These are phyloP conservation scores for Vultur gryphus DNA, from an alignment of 2,797 vertebrate species.

Conservation along the genomic window DNA sequence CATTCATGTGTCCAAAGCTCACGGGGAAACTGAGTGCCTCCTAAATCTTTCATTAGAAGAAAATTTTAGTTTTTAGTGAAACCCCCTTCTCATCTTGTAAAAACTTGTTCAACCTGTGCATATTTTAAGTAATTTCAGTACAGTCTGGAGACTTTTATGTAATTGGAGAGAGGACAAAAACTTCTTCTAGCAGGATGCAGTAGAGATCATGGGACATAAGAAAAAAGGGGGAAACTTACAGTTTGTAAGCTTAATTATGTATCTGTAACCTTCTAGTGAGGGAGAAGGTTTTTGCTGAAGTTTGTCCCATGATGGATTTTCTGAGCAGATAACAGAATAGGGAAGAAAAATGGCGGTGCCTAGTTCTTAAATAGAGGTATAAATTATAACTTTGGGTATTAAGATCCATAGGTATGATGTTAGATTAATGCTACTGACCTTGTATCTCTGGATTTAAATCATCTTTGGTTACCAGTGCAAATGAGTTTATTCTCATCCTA, in stretches of 20 bases:
- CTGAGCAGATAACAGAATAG: background rate
- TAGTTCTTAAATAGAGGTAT: background rate
- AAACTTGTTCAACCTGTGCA: background rate
- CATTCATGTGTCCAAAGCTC: background rate
- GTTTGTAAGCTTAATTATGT: background rate
- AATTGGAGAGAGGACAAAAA: background rate
- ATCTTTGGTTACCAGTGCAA: background rate
- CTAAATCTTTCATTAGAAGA: background rate
- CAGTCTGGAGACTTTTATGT: background rate
- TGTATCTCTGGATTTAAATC: conserved; percentile 1
- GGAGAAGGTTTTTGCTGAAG: background rate
- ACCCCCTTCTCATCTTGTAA: background rate
- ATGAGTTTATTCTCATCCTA: background rate
- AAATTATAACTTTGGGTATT: background rate
- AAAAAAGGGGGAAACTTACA: background rate
- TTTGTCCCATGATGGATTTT: background rate
- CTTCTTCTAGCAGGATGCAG: background rate
- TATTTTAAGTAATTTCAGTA: background rate
- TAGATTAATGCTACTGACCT: background rate
- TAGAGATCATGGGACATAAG: background rate
- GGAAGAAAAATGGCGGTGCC: background rate
- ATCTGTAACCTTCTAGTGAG: background rate
- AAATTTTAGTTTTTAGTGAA: background rate
- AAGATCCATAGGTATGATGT: background rate
- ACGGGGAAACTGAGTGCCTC: background rate